Percentiles rank a stretch among this genome's conserved stretches.
Conservation (phyloP, 2,888 invertebrate species). For the Callosobruchus maculatus region DNA sequence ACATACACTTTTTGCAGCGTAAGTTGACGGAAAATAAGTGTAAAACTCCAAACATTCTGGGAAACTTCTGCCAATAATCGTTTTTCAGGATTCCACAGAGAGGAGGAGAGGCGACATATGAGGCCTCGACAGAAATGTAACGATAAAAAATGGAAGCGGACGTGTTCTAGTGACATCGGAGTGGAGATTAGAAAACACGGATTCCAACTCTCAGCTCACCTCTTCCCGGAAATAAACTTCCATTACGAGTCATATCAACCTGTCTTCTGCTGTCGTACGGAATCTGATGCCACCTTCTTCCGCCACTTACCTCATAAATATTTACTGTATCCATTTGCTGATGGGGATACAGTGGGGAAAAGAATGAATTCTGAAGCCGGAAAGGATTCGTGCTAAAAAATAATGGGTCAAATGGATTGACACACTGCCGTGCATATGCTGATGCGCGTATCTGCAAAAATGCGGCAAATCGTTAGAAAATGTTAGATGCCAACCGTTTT, state of each 20-base stretch:
- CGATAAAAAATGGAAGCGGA: background rate
- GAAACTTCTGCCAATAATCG: background rate
- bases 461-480: too few species aligned
- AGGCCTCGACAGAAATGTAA: background rate
- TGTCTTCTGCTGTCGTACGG: background rate
- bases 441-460: too few species aligned
- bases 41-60: background rate
- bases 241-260: background rate
- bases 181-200: background rate
- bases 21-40: background rate
- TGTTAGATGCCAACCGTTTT: too few species aligned
- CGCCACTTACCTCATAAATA: background rate
- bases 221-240: background rate
- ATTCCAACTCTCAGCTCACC: background rate
- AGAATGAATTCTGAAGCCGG: too few species aligned
- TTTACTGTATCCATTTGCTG: background rate
- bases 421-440: too few species aligned
- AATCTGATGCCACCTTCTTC: background rate
- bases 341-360: background rate
- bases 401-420: too few species aligned
- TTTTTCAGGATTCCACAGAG: background rate
- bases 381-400: too few species aligned
- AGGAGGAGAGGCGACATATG: background rate
- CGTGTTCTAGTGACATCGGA: background rate
- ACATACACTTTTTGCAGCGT: background rate